Evolutionary conservation across 1,140 invertebrate species (phyloP), one percentile per base, ranked within the genome.

Genomic region (Drosophila eugracilis): DNA sequence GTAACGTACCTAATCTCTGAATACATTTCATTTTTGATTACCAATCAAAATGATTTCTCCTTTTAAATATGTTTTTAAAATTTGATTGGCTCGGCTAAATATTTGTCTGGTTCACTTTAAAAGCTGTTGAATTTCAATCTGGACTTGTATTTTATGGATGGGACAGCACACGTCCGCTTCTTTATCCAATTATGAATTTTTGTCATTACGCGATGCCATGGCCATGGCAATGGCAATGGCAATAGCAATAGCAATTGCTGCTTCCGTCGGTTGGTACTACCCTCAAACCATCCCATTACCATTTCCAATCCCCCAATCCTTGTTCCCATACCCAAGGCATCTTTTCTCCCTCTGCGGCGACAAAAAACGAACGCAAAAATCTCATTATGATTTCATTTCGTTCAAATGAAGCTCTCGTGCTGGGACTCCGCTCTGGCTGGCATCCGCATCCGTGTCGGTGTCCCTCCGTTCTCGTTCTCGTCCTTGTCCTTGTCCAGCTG

Each of bases 321-420:
- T 14, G 5, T 26, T 26, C n/a, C 21, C 22, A 5, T 34, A n/a
- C 30, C 42, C 42, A 22, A n/a, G 12, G 28, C 34, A 14, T 41
- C 10, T n/a, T 52, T 22, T 34, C 26, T 53, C 1, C 42, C 47
- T 73, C 34, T 74, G 75, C 60, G 66, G 71, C 66, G 67, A 70
- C 62, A 75, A 75, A 84, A 84, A 78, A 80, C 73, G 69, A 86
- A 88, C 83, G 79, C 79, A 84, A 86, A 86, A 90, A 90, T 90
- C 86, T 90, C 86, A 90, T 90, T 90, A 90, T 89, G 86, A 90
- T 90, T 90, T 90, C 86, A 90, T 90, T 90, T 90, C 81, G 86
- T 75, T 89, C 78, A 88, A 88, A 88, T 88, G 83, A 88, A 89
- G 78, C 78, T 55, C 70, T 89, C 66, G 78, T 70, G 75, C 75